Evolutionary conservation across 2,797 vertebrate genomes (phyloP).

Genomic region (Helicolenus hilgendorfi): DNA sequence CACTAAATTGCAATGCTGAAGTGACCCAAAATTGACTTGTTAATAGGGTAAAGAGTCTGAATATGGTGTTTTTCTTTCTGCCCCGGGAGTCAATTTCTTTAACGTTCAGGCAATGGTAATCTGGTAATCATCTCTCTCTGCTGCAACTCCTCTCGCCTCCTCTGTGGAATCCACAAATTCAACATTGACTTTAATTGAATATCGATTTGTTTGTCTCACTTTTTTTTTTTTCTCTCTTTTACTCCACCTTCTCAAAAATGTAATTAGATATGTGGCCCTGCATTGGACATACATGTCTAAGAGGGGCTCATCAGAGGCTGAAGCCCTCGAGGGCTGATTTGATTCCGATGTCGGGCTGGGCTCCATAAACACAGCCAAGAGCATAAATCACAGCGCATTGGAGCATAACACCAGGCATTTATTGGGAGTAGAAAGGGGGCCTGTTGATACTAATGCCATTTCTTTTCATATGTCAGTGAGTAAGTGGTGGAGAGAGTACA

Average conservation of each 20-base stretch:
- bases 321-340: constrained; percentile 16
- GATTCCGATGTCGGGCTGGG: constrained; percentile 19
- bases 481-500: not conserved
- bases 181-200: constrained; percentile 81
- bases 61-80: constrained; percentile 52
- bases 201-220: constrained; percentile 82
- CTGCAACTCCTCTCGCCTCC: constrained; percentile 18
- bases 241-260: constrained; percentile 39
- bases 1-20: constrained; percentile 39
- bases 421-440: not conserved
- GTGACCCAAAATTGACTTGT: constrained; percentile 62
- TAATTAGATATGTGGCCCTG: constrained; percentile 70
- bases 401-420: not conserved
- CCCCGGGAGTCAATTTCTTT: constrained; percentile 41
- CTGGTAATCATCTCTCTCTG: constrained; percentile 68
- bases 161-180: constrained; percentile 52
- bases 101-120: constrained; percentile 53
- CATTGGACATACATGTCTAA: constrained; percentile 51
- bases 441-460: not conserved
- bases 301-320: constrained; percentile 30
- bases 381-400: constrained; percentile 44
- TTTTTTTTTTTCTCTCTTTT: constrained; percentile 9
- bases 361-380: constrained; percentile 15
- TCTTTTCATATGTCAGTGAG: not conserved
- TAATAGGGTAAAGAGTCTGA: constrained; percentile 57